phyloP scores from a whole-genome alignment of 2,888 invertebrate genomes.

The Apocheima hispidaria region DNA sequence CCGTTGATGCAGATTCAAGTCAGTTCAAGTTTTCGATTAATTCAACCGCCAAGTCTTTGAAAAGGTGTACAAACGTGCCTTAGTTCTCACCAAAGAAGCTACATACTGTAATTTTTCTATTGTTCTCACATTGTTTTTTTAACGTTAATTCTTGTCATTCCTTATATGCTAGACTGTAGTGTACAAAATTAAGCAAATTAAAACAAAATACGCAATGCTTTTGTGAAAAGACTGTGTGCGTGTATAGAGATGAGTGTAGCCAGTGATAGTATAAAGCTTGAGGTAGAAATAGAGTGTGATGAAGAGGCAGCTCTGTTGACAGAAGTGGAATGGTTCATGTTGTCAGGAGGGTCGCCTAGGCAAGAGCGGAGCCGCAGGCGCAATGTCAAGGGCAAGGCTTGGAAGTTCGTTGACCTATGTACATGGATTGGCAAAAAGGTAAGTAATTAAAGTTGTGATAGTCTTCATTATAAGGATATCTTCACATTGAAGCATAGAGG shows the following conservation, averaged over 20 bases:
- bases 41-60: slow-evolving; percentile 26
- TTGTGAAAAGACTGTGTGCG: background rate
- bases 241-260: slow-evolving; percentile 17
- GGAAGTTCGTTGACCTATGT: slow-evolving; percentile 74
- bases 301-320: slow-evolving; percentile 61
- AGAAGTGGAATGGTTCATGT: slow-evolving; percentile 76
- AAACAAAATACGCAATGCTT: background rate
- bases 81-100: background rate
- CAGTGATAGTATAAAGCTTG: slow-evolving; percentile 60
- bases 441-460: slow-evolving; percentile 25
- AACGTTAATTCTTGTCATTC: background rate
- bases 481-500: too few species aligned
- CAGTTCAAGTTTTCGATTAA: slow-evolving; percentile 38
- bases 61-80: background rate
- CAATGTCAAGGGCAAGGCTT: slow-evolving; percentile 62
- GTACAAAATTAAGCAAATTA: background rate
- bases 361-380: slow-evolving; percentile 66
- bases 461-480: background rate
- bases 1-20: slow-evolving; percentile 33
- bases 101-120: too few species aligned
- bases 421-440: slow-evolving; percentile 82
- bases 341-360: slow-evolving; percentile 73
- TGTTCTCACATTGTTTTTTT: too few species aligned
- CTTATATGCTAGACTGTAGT: background rate
- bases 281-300: slow-evolving; percentile 71